Conservation (phyloP, 92 coral and sea anemone genomes). For the Zoanthus sansibaricus region DNA sequence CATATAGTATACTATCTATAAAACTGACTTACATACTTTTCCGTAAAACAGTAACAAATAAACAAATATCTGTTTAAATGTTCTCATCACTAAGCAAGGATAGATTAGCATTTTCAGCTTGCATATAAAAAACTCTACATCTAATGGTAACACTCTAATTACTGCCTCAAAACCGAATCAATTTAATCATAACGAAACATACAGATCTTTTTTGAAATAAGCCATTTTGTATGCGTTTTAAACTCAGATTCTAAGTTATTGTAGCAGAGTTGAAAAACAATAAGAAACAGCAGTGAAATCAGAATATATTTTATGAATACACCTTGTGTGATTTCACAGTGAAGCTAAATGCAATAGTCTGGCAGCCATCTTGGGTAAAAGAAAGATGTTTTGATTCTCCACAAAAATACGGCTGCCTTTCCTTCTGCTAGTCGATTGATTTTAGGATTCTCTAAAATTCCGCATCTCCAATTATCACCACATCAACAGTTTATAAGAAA, state of each 20-base stretch:
- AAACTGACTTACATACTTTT: neutral
- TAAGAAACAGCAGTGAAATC: constrained; percentile 33
- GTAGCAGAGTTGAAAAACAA: neutral
- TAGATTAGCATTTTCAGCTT: constrained; percentile 28
- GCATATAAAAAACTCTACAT: constrained; percentile 25
- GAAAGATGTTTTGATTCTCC: constrained; percentile 2
- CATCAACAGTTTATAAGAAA: neutral
- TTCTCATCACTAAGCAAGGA: neutral
- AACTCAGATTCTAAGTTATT: neutral
- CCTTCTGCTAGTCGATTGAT: neutral
- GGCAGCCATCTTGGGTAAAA: constrained; percentile 50
- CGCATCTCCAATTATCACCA: neutral
- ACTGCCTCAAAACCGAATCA: constrained; percentile 55
- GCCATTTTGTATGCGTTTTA: constrained; percentile 11
- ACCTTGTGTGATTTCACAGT: constrained; percentile 19
- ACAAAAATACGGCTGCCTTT: constrained; percentile 5
- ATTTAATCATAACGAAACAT: constrained; percentile 57
- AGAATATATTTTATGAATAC: constrained; percentile 17
- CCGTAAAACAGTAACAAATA: neutral
- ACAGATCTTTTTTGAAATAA: constrained; percentile 49
- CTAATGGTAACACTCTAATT: constrained; percentile 29
- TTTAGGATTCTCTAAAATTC: neutral
- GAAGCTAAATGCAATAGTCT: constrained; percentile 17
- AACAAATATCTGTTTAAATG: neutral
- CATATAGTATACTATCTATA: neutral